These are phyloP conservation scores for Hipparchia sbordonii DNA, from an alignment of 2,888 invertebrate species.

Conservation along the genomic window DNA sequence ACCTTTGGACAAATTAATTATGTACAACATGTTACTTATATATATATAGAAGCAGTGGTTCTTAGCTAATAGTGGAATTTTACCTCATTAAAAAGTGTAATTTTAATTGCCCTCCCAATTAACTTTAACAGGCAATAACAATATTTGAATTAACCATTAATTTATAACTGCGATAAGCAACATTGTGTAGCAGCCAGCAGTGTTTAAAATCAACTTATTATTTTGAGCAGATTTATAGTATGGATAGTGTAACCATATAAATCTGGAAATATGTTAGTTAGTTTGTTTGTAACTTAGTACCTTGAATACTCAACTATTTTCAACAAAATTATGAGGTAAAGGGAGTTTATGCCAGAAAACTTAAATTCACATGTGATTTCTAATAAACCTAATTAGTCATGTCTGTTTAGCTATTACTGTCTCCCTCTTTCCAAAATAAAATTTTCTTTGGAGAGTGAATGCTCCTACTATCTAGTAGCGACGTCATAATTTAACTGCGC, in stretches of 20 bases:
- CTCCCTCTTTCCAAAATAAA: too few relatives aligned
- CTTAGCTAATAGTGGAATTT: not conserved
- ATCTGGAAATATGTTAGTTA: too few relatives aligned
- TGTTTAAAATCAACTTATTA: not conserved
- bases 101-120: not conserved
- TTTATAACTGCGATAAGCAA: not conserved
- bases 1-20: not conserved
- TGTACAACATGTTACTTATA: not conserved
- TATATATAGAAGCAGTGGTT: not conserved
- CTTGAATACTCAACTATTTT: too few relatives aligned
- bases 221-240: not conserved
- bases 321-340: too few relatives aligned
- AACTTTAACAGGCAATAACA: not conserved
- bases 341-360: too few relatives aligned
- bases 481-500: too few relatives aligned
- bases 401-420: too few relatives aligned
- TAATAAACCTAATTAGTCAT: not conserved
- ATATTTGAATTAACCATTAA: not conserved
- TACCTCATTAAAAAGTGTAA: slow-evolving; percentile 2
- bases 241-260: too few relatives aligned
- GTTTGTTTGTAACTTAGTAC: too few relatives aligned
- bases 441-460: too few relatives aligned
- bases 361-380: too few relatives aligned
- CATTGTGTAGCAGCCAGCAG: not conserved
- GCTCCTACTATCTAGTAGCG: too few relatives aligned